Base-by-base conservation (phyloP, 2,113 vertebrate species). In the Perca flavescens region DNA sequence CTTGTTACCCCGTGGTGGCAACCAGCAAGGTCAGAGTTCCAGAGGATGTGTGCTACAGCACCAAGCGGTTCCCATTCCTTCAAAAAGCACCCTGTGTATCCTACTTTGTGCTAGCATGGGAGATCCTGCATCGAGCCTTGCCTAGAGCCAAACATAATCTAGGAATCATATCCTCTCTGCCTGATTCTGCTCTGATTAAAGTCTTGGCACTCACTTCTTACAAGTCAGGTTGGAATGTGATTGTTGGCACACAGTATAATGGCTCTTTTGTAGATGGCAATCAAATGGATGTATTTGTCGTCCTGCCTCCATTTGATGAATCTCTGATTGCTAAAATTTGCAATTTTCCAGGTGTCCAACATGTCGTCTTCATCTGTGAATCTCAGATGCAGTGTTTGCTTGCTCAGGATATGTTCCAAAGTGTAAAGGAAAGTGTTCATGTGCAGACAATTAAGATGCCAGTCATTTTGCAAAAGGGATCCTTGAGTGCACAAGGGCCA, bases 101-200 rank as follows among this genome's bases (percentile, higher is more conserved):
- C 21, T 96, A 95, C 74, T 96, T 96, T 83, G 82, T 96, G 46
- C 62, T 97, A 36, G 95, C 95, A 6, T 96, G 96, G 96, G 94
- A 96, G 82, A 95, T 97, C 81, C 54, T 97, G n/a, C 85, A 76
- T 25, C 82, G 71, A 76, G 83, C 70, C 13, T 92, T 97, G 81
- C 92, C 94, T 12, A 91, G 74, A 75, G 52, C 84, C 43, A 96
- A 95, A 86, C 68, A 79, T 2, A 87, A 90, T 62, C 3, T 97
- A 28, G 93, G 93, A 6, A 95, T 98, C 74, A 71, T 96, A 70
- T 95, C 94, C 21, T 80, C 89, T 64, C 91, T 93, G 25, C 89
- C 93, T 1, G 92, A 95, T 22, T 97, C 96, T 0, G 89, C 90
- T 87, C 92, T 97, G 52, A 83, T 95, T 11, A 92, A 93, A 0